A percentile compares a stretch with the other conserved stretches of the same genome.
phyloP scores from a whole-genome alignment of 2,797 vertebrate species.

The Chrysocyon brachyurus region DNA sequence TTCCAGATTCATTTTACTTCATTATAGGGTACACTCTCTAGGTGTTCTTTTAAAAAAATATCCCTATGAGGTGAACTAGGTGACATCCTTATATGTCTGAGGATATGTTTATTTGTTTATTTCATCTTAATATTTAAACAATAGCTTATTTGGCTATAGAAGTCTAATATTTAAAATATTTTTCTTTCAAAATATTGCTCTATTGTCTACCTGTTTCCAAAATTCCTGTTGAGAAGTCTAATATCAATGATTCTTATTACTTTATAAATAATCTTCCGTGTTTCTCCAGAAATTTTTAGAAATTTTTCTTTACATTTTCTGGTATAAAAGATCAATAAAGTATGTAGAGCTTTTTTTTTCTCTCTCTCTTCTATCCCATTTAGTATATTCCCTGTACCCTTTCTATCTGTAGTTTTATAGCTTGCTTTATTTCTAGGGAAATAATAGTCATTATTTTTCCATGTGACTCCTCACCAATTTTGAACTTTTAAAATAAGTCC shows the following conservation, averaged over 20 bases:
- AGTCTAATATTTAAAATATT: not conserved
- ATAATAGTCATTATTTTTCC: not conserved
- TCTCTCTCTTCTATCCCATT: not conserved
- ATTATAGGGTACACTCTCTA: not conserved
- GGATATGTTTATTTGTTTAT: not conserved
- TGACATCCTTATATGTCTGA: not conserved
- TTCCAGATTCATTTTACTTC: not conserved
- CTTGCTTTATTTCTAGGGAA: not conserved
- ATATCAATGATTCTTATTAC: not conserved
- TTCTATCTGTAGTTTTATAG: not conserved
- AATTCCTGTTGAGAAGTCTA: not conserved
- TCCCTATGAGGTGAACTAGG: not conserved
- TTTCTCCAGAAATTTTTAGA: not conserved
- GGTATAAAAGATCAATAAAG: not conserved
- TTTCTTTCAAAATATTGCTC: not conserved
- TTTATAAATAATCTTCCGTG: not conserved
- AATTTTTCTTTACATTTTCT: not conserved
- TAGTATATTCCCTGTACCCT: not conserved
- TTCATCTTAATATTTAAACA: not conserved
- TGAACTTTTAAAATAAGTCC: conserved; percentile 31
- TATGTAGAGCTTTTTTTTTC: not conserved
- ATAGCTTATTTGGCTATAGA: not conserved
- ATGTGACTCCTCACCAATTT: not conserved
- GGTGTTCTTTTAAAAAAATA: not conserved
- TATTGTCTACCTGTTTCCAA: not conserved